Base-by-base conservation (phyloP, 2,888 invertebrate genomes). In the Panzeria rudis region DNA sequence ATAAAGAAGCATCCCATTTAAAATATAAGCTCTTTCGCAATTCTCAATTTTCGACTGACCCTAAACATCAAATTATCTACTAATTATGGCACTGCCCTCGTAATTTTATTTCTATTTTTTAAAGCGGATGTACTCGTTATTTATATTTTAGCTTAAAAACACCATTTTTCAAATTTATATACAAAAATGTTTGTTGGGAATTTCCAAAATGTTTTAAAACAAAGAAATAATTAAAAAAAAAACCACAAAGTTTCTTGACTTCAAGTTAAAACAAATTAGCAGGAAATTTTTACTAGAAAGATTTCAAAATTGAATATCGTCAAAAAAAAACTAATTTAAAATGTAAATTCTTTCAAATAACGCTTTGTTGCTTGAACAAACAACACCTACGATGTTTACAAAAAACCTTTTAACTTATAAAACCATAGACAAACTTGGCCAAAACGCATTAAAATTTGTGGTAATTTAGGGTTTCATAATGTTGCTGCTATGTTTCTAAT, bases 381-480 rank as follows among this genome's bases (percentile, higher is more conserved):
- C 32, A 73, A 79, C 79, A 66, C 79, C 83, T 75, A 83, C 75
- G 32, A 15, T 20, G 0, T 61, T 61, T 35, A 9, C 8, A 44
- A 66, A 44, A 7, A 75, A 75, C 73, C 32, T 79, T 71, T 64
- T 17, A 56, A 3, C 8, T 56, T 32, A 29, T 29, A 29, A 25
- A 56, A 56, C 7, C 56, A 32, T n/a, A 56, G 29, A 32, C 59
- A 35, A 61, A 68, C 23, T 81, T 73, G 25, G 15, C 5, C 29
- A 47, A 68, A 56, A 66, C 38, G 35, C 52, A 13, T 50, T 52
- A 47, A 25, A 23, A 11, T 3, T 13, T 35, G 17, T 20, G 41
- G 20, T 38, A 71, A 68, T 62, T 52, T 81, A 66, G 41, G 66
- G 66, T 83, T 72, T 83, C 47, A 76, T 47, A 71, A 66, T 25